These are phyloP conservation scores for Dryadula phaetusa DNA, from an alignment of 2,888 invertebrate genomes.

Conservation along the genomic window DNA sequence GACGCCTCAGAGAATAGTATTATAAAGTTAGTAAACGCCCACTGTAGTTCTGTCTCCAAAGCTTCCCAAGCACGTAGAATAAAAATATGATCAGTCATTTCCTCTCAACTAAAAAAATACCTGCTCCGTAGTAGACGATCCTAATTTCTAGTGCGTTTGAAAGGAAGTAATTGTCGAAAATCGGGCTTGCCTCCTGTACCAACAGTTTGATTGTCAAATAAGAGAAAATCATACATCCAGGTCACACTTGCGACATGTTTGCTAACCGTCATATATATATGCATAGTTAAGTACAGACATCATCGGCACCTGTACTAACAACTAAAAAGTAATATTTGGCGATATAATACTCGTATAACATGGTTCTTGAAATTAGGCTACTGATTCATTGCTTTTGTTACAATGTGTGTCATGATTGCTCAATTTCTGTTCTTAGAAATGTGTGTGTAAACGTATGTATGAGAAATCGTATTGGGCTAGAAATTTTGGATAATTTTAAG, in stretches of 20 bases:
- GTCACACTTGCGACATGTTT: slow-evolving; percentile 52
- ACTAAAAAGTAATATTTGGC: slow-evolving; percentile 53
- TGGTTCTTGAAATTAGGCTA: slow-evolving; percentile 47
- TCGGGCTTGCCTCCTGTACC: no score
- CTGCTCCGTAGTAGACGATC: no score
- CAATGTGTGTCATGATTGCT: slow-evolving; percentile 37
- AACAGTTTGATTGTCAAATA: slow-evolving; percentile 34
- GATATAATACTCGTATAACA: slow-evolving; percentile 48
- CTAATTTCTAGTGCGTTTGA: no score
- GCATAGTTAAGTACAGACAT: slow-evolving; percentile 4
- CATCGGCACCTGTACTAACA: slow-evolving; percentile 51
- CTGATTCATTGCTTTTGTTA: slow-evolving; percentile 41
- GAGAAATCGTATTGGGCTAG: not conserved
- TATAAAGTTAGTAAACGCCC: no score
- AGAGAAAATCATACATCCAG: slow-evolving; percentile 51
- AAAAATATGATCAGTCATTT: no score
- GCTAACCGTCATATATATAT: slow-evolving; percentile 3
- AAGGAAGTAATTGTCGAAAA: no score
- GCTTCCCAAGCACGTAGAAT: no score
- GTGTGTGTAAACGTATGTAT: not conserved
- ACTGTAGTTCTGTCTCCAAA: no score
- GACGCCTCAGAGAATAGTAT: no score
- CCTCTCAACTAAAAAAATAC: no score
- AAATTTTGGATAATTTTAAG: no score
- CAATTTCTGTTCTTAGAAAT: slow-evolving; percentile 25